Evolutionary conservation across 2,113 vertebrate species (phyloP).

Genomic region (Nesogale talazaci): DNA sequence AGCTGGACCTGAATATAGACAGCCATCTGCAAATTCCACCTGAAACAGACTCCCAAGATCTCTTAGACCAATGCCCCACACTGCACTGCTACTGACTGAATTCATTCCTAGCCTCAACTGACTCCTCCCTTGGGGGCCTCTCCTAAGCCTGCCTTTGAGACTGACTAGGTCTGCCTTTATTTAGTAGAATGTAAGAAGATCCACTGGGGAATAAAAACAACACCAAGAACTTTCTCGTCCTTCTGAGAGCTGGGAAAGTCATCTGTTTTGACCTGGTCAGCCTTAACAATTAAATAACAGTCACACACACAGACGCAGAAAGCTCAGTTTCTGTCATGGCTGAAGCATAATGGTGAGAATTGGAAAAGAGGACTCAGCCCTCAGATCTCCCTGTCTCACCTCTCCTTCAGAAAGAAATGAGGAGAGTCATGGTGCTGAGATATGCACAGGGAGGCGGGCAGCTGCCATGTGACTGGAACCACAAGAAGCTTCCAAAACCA

Average conservation of each 20-base stretch:
- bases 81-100: not conserved
- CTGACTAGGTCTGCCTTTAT: not conserved
- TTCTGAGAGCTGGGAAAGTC: not conserved
- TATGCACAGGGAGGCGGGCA: not conserved
- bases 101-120: not conserved
- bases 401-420: not conserved
- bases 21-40: not conserved
- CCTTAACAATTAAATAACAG: not conserved
- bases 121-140: not conserved
- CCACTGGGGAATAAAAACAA: not conserved
- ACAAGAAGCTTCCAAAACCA: not conserved
- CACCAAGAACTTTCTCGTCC: not conserved
- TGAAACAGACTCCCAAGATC: not conserved
- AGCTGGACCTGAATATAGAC: not conserved
- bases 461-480: not conserved
- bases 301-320: not conserved
- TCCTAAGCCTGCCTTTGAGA: not conserved
- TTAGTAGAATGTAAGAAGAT: conserved; percentile 5
- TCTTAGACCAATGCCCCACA: not conserved
- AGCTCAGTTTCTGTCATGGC: not conserved
- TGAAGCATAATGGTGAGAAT: not conserved
- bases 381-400: not conserved
- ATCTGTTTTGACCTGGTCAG: not conserved
- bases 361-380: not conserved
- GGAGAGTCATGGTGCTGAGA: rapidly evolving